Conservation (phyloP, 2,113 vertebrate genomes). For the Microtus oregoni region DNA sequence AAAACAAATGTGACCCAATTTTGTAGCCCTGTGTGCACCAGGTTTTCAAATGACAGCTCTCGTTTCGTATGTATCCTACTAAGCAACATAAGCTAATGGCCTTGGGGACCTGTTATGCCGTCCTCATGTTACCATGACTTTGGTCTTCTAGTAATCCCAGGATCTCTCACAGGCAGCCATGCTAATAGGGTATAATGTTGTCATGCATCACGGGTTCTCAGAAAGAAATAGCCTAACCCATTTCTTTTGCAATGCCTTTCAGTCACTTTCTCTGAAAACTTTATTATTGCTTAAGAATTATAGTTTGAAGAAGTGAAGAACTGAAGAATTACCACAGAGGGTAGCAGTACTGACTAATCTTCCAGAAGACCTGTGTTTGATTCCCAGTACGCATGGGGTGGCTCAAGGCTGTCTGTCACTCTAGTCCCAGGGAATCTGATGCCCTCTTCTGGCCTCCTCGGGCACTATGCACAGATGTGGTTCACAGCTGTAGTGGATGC, state of each 20-base stretch:
- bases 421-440: neutral
- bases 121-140: neutral
- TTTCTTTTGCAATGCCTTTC: neutral
- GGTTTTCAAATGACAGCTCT: slow-evolving; percentile 56
- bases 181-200: neutral
- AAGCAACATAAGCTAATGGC: neutral
- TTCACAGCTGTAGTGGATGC: neutral
- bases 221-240: neutral
- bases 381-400: neutral
- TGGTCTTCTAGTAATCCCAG: neutral
- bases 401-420: neutral
- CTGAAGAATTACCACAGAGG: neutral
- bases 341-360: neutral
- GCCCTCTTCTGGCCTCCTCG: neutral
- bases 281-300: slow-evolving; percentile 23
- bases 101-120: neutral
- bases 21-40: slow-evolving; percentile 17
- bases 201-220: neutral
- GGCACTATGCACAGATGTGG: neutral
- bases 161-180: neutral
- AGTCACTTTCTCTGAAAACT: neutral
- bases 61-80: neutral
- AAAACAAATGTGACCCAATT: slow-evolving; percentile 77
- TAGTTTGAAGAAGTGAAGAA: neutral
- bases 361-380: neutral